Base-by-base conservation (phyloP, 2,888 invertebrate species). In the Morpho deidamia region DNA sequence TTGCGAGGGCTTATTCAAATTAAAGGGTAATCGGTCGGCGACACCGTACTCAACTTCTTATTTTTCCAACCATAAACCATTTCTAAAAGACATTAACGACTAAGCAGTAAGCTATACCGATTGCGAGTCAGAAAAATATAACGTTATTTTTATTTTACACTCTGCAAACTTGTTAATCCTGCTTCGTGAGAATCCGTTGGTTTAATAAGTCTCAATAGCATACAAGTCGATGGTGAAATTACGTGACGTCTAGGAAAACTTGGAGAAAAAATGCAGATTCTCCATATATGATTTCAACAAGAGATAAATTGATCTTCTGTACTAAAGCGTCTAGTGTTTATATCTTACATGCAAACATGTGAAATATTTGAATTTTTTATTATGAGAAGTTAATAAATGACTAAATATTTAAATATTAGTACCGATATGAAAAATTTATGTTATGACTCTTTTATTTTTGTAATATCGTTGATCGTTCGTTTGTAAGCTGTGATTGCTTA, bases 1-100 rank as follows among this genome's bases (percentile, higher is more conserved):
- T 77, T 72, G 73, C 69, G 62, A 70, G 67, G 72, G 73, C 68
- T 79, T 81, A 81, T 79, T 77, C 72, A 78, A 81, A 81, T 80
- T 72, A 71, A 56, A 41, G 51, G 43, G 50, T 44, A 54, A 59
- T 59, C 53, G 56, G 56, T 56, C 56, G 48, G 44, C 53, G 56
- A 59, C 56, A 51, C 55, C 52, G 49, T 46, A 52, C 56, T 59
- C 38, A 52, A 47, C 14, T 52, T 55, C 47, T 53, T 53, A 55
- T 56, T 53, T 42, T 51, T 51, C 34, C 47, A 34, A 53, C 53
- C 46, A 37, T 51, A 47, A 56, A 56, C 43, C 53, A 56, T 52
- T 43, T 43, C 41, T 52, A 51, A 53, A 54, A 45, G 49, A 49
- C 38, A 49, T 51, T 51, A 53, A 53, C 53, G 39, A 42, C 35